phyloP scores from a whole-genome alignment of 2,113 vertebrate species.

The Pandion haliaetus region DNA sequence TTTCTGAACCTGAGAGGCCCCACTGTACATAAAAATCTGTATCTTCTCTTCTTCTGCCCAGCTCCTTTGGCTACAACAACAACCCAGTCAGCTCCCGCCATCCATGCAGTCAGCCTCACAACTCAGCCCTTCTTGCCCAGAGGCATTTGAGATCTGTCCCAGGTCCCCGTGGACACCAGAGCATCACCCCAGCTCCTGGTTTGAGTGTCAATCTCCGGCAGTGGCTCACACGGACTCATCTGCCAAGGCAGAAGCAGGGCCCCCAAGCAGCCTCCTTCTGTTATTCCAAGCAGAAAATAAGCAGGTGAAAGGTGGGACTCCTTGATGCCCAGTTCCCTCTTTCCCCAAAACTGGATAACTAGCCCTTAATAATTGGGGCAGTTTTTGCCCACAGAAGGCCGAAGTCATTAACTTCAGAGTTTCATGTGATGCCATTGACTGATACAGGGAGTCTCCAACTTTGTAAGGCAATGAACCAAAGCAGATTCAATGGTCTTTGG shows the following conservation, averaged over 20 bases:
- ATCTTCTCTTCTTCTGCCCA: neutral
- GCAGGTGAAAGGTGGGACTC: neutral
- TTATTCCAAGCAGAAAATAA: neutral
- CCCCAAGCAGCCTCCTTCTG: neutral
- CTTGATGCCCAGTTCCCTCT: neutral
- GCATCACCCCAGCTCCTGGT: neutral
- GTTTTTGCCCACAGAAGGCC: neutral
- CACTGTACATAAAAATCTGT: neutral
- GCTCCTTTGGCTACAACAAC: neutral
- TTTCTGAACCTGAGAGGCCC: neutral
- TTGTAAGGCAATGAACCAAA: neutral
- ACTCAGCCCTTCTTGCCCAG: neutral
- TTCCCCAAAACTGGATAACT: neutral
- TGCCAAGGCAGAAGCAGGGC: neutral
- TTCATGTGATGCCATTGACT: neutral
- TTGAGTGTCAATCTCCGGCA: neutral
- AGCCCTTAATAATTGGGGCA: neutral
- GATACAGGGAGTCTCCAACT: neutral
- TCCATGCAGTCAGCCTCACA: neutral
- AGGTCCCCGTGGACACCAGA: neutral
- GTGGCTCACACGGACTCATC: neutral
- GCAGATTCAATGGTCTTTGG: neutral
- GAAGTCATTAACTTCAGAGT: neutral
- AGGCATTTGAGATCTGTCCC: neutral
- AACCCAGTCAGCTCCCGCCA: neutral